Base-by-base conservation (phyloP, 1,140 invertebrate genomes). In the Drosophila prosaltans region DNA sequence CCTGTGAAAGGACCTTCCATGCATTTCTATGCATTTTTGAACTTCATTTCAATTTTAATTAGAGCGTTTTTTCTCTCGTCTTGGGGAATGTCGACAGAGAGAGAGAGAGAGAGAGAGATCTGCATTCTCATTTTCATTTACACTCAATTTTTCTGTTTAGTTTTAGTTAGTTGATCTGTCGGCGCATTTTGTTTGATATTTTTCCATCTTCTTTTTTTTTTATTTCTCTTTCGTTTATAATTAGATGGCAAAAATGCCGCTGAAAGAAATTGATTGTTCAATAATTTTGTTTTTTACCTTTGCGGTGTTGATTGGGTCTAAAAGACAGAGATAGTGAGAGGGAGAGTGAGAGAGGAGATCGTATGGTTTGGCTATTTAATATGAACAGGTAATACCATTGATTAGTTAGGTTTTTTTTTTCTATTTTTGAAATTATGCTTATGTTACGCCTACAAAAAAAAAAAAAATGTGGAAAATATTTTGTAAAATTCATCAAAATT, bases 211-310 rank as follows among this genome's bases (percentile, higher is more conserved):
- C 16, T 65, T 58, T 60, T 41, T 41, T 66, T 60, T 43, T 67
- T 41, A 40, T 48, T 58, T 40, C 45, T 63, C 54, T 43, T 73
- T 70, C 71, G 79, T 82, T 85, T 82, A 88, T 88, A 88, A 88
- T 88, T 88, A 88, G 84, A 88, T 88, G 83, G 83, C 84, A 89
- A 88, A 65, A 86, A 89, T 88, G 83, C 83, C 84, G 80, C 84
- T 75, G 80, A 71, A 51, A 59, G 65, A 72, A 85, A 86, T 88
- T 86, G 83, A 86, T 86, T 88, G 83, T 86, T 75, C 81, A 86
- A 86, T 86, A 76, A 86, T 86, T 86, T 72, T 77, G 65, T 9
- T 9, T 8, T 69, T 80, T 82, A 81, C 81, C 81, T 84, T 81
- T 82, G 79, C 66, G 67, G 83, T 81, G 70, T 78, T 85, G 82